phyloP scores from a whole-genome alignment of 2,113 vertebrate species.

The Gadus macrocephalus region DNA sequence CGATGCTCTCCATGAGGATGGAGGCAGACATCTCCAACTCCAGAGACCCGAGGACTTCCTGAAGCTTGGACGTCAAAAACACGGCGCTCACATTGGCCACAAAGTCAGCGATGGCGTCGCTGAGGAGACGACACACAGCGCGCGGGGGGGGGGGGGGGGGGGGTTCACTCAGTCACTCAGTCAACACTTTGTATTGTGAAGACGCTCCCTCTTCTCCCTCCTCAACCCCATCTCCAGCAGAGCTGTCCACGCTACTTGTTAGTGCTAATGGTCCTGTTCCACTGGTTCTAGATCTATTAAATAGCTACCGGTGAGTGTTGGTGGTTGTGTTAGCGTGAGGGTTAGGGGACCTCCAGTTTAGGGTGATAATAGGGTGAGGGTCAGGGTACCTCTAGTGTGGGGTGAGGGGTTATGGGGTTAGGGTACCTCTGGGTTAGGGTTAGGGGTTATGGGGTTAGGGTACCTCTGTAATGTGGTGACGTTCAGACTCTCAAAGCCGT shows the following conservation, averaged over 20 bases:
- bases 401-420: no score
- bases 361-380: neutral
- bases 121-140: neutral
- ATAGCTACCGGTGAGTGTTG: neutral
- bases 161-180: neutral
- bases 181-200: neutral
- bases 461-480: neutral
- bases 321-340: neutral
- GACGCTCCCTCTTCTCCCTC: no score
- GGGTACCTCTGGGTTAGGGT: no score
- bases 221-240: no score
- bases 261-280: neutral
- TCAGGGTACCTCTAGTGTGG: no score
- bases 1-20: constrained; percentile 25
- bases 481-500: constrained; percentile 38
- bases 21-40: accelerated
- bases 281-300: neutral
- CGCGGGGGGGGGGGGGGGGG: neutral
- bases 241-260: no score
- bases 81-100: constrained; percentile 23
- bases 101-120: constrained; percentile 15
- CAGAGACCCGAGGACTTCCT: neutral
- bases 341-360: constrained; percentile 25
- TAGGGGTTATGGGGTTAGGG: neutral
- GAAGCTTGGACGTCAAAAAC: constrained; percentile 20